Evolutionary conservation across 2,888 invertebrate genomes (phyloP), one percentile per base, ranked within the genome.

Genomic region (Eristalis intricaria): DNA sequence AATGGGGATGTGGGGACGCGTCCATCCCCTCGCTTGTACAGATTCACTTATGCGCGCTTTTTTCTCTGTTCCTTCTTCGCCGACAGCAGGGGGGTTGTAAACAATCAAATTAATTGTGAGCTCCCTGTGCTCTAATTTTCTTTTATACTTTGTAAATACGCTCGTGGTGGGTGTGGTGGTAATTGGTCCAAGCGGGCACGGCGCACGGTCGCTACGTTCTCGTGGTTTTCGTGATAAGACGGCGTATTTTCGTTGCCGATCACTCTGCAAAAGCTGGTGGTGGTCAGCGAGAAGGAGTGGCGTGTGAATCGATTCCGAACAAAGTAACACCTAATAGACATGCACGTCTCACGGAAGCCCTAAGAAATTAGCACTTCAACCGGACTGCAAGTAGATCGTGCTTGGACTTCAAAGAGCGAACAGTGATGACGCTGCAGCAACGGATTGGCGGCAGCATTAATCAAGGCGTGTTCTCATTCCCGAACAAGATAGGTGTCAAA

Each of bases 31-130:
- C 38, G 38, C 22, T 66, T 38, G 23, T 75, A 68, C 22, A 68
- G 81, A 68, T 85, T 81, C 71, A 74, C 70, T 86, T 85, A 50
- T 73, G 70, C 73, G 68, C 22, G 50, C 13, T 50, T 63, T 63
- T 29, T 29, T 65, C 15, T 38, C 40, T n/a, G 66, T 13, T 15
- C 19, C 35, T 63, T n/a, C 15, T 66, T 11, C 8, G n/a, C 50
- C 50, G 58, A 60, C 69, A 60, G 10, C 61, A 38, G 83, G 63
- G 63, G 84, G 79, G 75, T 84, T 79, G 84, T 76, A 87, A 87
- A 84, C 80, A 87, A 84, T 87, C 76, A 80, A 84, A 87, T 87
- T 87, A 87, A 87, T 87, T 87, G 84, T 71, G 69, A 83, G 70
- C 71, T 78, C 65, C 43, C 71, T 79, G 23, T 69, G 76, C 22